Base-by-base conservation (phyloP, 2,797 vertebrate genomes). In the Malurus splendens region DNA sequence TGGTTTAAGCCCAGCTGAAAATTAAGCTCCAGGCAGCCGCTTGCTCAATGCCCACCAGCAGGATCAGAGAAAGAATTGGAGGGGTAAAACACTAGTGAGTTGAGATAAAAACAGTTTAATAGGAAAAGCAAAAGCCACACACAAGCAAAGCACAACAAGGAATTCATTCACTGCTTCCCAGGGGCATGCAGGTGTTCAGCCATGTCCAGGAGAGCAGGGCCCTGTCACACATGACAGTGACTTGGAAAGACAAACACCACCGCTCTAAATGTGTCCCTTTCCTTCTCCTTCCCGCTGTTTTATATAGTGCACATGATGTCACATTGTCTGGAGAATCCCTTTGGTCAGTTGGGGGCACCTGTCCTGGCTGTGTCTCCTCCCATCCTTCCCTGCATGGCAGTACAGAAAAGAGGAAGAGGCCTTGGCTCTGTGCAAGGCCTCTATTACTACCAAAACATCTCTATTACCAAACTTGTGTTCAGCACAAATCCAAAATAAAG, bases 191-290 rank as follows among this genome's bases (percentile, higher is more conserved):
- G 67, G 57, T 39, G 57, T 14, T 72, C 67, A 48, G 19, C 16
- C 41, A 20, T 16, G 6, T 47, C 41, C 10, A 30, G 67, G 30
- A 62, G 1, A 71, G 19, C 23, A 71, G 14, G 10, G 10, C 3
- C 18, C 28, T 7, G 5, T 23, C 16, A 28, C 23, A 38, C 0
- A 0, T 16, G 8, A 28, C 5, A 3, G 2, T 30, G 33, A 16
- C 15, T 32, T 23, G 32, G 24, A 9, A 39, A 61, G 7, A 61
- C 6, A 71, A 81, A 39, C 8, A 55, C 3, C 44, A 7, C 32
- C 13, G 7, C 12, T 61, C 1, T 24, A 62, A 47, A 39, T 5
- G 17, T 28, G 2, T 13, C 2, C 24, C 10, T 16, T 41, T 55
- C 16, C 9, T 33, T 19, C 2, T 33, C 1, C 33, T 52, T 74